Percentiles rank a stretch among this genome's conserved stretches.
These are phyloP conservation scores for Proctacanthus coquilletti DNA, from an alignment of 1,140 invertebrate genomes.

Conservation along the genomic window DNA sequence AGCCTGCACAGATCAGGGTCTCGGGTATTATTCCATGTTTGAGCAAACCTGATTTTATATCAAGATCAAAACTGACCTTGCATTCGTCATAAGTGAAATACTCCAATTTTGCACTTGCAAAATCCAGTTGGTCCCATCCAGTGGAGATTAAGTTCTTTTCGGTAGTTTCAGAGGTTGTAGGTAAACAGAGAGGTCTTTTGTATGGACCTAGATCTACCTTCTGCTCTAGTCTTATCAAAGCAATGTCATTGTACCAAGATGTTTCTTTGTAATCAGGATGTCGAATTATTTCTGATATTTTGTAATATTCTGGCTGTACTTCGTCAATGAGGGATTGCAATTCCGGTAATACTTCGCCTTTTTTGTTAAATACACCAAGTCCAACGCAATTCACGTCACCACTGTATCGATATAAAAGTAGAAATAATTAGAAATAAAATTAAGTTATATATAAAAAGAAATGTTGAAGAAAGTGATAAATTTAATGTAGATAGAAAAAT, in stretches of 20 bases:
- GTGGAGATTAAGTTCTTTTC: conserved; percentile 26
- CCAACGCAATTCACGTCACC: conserved; percentile 23
- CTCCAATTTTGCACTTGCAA: conserved; percentile 25
- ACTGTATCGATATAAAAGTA: no score
- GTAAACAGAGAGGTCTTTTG: conserved; percentile 37
- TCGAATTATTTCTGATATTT: conserved; percentile 28
- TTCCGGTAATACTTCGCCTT: no score
- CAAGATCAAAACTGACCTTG: no score
- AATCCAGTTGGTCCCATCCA: conserved; percentile 36
- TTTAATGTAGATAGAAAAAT: no score
- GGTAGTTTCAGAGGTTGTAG: conserved; percentile 12
- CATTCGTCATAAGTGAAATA: no score
- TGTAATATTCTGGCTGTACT: conserved; percentile 27
- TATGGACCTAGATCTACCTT: conserved; percentile 32
- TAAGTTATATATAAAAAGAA: no score
- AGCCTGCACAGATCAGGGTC: no score
- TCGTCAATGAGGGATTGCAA: conserved; percentile 29
- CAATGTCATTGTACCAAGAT: conserved; percentile 39
- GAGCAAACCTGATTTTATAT: no score
- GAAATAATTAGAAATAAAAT: no score
- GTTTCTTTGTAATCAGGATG: conserved; percentile 34
- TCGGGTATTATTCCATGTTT: no score
- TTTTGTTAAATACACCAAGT: conserved; percentile 39
- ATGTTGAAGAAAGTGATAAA: no score
- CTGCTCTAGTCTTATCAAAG: conserved; percentile 32